Evolutionary conservation across 1,140 invertebrate genomes (phyloP).

Genomic region (Nilaparvata lugens): DNA sequence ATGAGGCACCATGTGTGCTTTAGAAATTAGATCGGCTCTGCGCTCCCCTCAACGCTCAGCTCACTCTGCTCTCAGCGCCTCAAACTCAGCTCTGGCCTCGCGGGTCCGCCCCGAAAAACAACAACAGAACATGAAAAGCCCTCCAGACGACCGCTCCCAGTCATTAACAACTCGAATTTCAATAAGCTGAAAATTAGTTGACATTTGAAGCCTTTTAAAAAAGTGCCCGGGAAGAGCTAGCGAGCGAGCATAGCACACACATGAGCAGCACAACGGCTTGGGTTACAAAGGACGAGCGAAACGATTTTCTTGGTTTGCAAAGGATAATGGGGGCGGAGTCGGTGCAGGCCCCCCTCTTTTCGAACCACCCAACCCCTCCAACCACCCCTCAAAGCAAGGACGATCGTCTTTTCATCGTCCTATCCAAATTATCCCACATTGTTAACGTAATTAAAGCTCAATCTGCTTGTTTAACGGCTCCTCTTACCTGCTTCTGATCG

Average conservation of each 20-base stretch:
- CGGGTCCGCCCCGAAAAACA: constrained; percentile 15
- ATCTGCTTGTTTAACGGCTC: too few species aligned
- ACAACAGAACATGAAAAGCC: constrained; percentile 2
- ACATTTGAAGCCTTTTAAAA: constrained; percentile 11
- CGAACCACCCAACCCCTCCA: not conserved
- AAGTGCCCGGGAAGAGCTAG: not conserved
- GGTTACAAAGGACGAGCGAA: not conserved
- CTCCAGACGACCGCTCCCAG: constrained; percentile 7
- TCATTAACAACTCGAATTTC: constrained; percentile 19
- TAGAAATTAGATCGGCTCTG: not conserved
- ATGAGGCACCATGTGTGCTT: not conserved
- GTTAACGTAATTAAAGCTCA: not conserved
- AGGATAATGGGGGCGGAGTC: not conserved
- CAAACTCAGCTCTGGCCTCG: not conserved
- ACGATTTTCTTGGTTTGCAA: not conserved
- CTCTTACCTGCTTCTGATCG: too few species aligned
- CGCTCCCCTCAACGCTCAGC: not conserved
- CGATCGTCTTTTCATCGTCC: too few species aligned
- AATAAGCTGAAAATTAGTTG: constrained; percentile 18
- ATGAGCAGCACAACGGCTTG: not conserved
- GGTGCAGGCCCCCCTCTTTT: not conserved
- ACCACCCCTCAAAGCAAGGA: not conserved
- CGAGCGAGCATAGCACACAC: constrained; percentile 8
- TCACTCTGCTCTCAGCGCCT: too few species aligned
- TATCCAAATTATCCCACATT: not conserved